Evolutionary conservation across 1,140 invertebrate genomes (phyloP), one percentile per base, ranked within the genome.

Genomic region (Thrips palmi): DNA sequence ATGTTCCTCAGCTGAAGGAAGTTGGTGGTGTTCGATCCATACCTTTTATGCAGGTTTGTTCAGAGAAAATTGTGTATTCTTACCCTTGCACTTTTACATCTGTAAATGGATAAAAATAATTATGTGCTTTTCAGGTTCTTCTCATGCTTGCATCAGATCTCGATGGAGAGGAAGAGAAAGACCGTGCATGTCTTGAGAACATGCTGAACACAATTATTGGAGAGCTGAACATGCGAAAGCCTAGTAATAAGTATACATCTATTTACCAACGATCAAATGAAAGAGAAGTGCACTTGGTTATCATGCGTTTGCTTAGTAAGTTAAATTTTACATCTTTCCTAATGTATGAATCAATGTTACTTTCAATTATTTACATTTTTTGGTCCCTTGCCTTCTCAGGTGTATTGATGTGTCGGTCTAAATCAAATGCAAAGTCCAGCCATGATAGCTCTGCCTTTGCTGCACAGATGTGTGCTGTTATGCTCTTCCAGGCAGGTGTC

Each of bases 101-200:
- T 36, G 33, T 22, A 27, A 15, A 15, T 40, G 4, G 12, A 37
- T 33, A 14, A 15, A 6, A 37, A 17, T 35, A n/a, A n/a, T n/a
- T 5, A 10, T 22, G 7, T 44, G 19, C 35, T 40, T 42, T 47
- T 3, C 46, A 83, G 77, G 80, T 88, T 3, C 61, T 94, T 3
- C 61, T 93, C 4, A 89, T 93, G 75, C 60, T 96, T 20, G 85
- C 86, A 3, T 75, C 77, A 29, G 88, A 94, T 58, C 63, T 94
- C 6, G 86, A 92, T 57, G 76, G 76, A 3, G 73, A 74, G 49
- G 73, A 78, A 10, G 84, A 88, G 45, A 68, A 72, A 30, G 86
- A 92, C 48, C 70, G 72, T 45, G 61, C 64, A 1, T 78, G 78
- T 20, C 60, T 93, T 1, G 77, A 86, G 44, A 65, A 67, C 5